A percentile compares a stretch with the other conserved stretches of the same genome.
Evolutionary conservation across 2,113 vertebrate genomes (phyloP).

Genomic region (human): DNA sequence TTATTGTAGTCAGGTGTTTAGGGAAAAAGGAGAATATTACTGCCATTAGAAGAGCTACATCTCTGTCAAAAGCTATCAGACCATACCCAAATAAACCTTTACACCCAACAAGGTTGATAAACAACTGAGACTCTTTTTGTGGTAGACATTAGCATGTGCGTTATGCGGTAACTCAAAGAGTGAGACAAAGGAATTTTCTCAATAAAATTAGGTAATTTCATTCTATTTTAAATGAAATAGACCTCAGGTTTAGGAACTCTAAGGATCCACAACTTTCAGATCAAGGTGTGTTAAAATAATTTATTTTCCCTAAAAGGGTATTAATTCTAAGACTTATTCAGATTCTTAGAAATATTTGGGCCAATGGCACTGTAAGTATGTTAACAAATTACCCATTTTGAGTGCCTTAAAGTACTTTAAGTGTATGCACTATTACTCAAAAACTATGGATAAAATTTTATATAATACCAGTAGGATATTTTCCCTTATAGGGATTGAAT

Average conservation of each 20-base stretch:
- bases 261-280: not conserved
- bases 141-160: too few species aligned
- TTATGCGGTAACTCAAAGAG: not conserved
- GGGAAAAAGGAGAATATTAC: not conserved
- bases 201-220: not conserved
- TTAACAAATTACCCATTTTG: not conserved
- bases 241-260: not conserved
- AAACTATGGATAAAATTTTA: not conserved
- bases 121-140: not conserved
- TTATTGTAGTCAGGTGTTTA: not conserved
- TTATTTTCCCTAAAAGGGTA: not conserved
- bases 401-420: not conserved
- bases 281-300: not conserved
- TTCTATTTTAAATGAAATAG: not conserved
- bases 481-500: not conserved
- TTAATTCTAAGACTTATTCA: not conserved
- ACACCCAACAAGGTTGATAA: not conserved
- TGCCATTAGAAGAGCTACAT: not conserved
- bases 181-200: not conserved
- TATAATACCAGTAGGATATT: not conserved
- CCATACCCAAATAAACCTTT: constrained; percentile 19
- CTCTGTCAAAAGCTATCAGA: not conserved
- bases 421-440: not conserved
- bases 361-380: not conserved
- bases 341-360: not conserved